Evolutionary conservation across 2,888 invertebrate genomes (phyloP), one percentile per base, ranked within the genome.

Genomic region (Eupithecia vulgata): DNA sequence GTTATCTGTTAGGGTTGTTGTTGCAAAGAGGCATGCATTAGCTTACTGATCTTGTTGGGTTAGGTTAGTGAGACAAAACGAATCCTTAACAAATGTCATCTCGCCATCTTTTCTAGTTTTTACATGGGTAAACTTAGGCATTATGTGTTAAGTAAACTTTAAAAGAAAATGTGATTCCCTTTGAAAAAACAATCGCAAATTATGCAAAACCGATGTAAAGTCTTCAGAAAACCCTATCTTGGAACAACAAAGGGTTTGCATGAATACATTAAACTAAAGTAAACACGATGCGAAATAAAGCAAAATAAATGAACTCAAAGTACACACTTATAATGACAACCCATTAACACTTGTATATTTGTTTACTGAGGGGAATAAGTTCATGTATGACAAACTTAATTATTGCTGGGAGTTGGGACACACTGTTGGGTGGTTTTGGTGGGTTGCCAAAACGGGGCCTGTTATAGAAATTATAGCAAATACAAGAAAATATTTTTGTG

Each of bases 331-430:
- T 73, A 73, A 78, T 76, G 84, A 84, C 84, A 84, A 77, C 78
- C 83, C 83, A 87, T 88, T 86, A 87, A 85, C 88, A 88, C 87
- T 86, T 83, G 76, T 74, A 81, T 83, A 82, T 81, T 80, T 87
- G 85, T 87, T 87, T 86, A 80, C 85, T 79, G 67, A 77, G 83
- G 86, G 86, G 84, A 83, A 81, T 83, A 83, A 80, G 84, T 82
- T 85, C 81, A 76, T 84, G 81, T 83, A 81, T 84, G 83, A 84
- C 84, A 82, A 84, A 85, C 84, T 82, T 79, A 85, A 87, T 86
- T 85, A 85, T 80, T 72, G 70, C 45, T 25, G 74, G 64, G 80
- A 74, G 70, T 48, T 30, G 74, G 61, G 80, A 74, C 82, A 74
- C 68, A 75, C 64, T 48, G 75, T 35, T 65, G 34, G 25, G 37